phyloP scores from a whole-genome alignment of 2,888 invertebrate genomes.

The Coenonympha glycerion region DNA sequence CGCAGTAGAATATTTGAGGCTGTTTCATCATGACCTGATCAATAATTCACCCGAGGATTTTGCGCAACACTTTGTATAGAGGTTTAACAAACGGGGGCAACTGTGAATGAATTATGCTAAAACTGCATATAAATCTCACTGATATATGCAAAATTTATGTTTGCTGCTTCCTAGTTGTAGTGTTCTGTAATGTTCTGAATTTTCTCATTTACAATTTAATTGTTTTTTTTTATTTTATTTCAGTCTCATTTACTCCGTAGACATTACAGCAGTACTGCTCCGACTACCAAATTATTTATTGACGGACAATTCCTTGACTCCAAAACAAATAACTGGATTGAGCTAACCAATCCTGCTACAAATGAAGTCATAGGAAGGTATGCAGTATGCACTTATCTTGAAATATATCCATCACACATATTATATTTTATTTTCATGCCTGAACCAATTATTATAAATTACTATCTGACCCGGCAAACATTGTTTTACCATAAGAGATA shows the following conservation, averaged over 20 bases:
- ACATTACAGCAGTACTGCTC: slow-evolving; percentile 75
- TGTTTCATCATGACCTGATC: slow-evolving; percentile 40
- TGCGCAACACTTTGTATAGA: slow-evolving; percentile 25
- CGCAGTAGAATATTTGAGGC: slow-evolving; percentile 44
- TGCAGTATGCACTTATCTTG: not conserved
- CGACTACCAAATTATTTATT: slow-evolving; percentile 94
- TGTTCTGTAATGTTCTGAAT: no score
- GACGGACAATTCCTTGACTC: slow-evolving; percentile 96
- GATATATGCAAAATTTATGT: not conserved
- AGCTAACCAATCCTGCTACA: slow-evolving; percentile 96
- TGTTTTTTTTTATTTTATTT: no score
- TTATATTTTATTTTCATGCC: no score
- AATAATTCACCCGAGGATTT: slow-evolving; percentile 42
- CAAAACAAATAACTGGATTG: slow-evolving; percentile 94
- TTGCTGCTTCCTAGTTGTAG: no score
- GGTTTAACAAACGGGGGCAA: slow-evolving; percentile 13
- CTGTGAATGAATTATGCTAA: not conserved
- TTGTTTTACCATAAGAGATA: no score
- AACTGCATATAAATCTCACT: not conserved
- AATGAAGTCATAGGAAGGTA: slow-evolving; percentile 85
- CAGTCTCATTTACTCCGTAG: slow-evolving; percentile 58
- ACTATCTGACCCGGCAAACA: no score
- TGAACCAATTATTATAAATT: no score
- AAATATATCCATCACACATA: no score
- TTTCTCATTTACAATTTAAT: no score